Conservation (phyloP, 2,888 invertebrate species). For the Willowsia nigromaculata region DNA sequence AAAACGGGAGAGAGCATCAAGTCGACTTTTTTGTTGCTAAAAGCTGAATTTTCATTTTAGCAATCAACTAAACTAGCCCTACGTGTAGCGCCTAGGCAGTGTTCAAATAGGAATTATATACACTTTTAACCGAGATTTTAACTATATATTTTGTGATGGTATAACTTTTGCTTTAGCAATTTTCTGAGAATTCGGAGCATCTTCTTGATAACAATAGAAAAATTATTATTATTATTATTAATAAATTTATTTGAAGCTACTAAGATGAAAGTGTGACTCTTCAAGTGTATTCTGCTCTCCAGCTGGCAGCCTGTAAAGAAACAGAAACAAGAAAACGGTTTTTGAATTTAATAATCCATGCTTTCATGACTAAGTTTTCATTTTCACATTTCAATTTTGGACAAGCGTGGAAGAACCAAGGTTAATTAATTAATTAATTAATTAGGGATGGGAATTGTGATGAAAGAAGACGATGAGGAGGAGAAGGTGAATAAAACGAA, state of each 20-base stretch:
- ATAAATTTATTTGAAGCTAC: constrained; percentile 42
- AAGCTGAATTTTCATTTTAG: background rate
- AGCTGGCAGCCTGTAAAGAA: constrained; percentile 90
- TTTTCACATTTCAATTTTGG: constrained; percentile 39
- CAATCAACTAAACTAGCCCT: constrained; percentile 17
- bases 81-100: constrained; percentile 8
- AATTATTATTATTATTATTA: constrained; percentile 34
- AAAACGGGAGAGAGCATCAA: constrained; percentile 36
- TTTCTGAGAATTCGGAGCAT: constrained; percentile 45
- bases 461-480: constrained; percentile 3
- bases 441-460: constrained; percentile 43
- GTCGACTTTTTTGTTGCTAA: constrained; percentile 30
- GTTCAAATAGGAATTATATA: constrained; percentile 13
- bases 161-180: background rate
- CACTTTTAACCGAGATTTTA: constrained; percentile 17
- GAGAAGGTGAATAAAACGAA: background rate
- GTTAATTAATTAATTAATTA: constrained; percentile 65
- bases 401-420: constrained; percentile 39
- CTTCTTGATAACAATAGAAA: constrained; percentile 34
- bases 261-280: constrained; percentile 69
- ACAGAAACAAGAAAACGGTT: constrained; percentile 60
- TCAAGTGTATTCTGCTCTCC: constrained; percentile 97
- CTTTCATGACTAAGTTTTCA: background rate
- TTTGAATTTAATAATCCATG: background rate
- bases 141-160: constrained; percentile 15